Evolutionary conservation across 2,113 vertebrate species (phyloP).

Genomic region (Gasterosteus nipponicus): DNA sequence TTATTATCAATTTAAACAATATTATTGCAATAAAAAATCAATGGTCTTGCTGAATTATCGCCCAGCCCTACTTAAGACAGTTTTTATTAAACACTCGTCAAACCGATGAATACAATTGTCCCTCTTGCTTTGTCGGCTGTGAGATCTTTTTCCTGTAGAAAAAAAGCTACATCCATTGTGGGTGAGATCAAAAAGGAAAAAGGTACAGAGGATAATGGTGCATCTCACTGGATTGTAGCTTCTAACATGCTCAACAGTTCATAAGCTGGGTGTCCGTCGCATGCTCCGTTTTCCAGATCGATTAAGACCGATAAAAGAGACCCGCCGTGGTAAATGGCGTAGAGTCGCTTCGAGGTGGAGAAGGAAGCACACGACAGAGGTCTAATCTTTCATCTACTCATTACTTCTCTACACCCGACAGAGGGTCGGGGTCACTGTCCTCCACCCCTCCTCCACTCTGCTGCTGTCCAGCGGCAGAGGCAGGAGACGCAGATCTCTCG

Average conservation of each 20-base stretch:
- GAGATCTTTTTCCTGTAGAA: slow-evolving; percentile 12
- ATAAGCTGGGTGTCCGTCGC: slow-evolving; percentile 37
- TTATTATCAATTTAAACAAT: background rate
- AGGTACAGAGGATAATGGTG: slow-evolving; percentile 21
- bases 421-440: slow-evolving; percentile 12
- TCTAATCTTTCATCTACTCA: slow-evolving; percentile 25
- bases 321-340: background rate
- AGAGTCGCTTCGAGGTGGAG: background rate
- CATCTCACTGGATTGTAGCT: slow-evolving; percentile 31
- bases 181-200: slow-evolving; percentile 17
- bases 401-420: slow-evolving; percentile 37
- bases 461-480: slow-evolving; percentile 36
- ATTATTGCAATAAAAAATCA: background rate
- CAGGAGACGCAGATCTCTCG: slow-evolving; percentile 48
- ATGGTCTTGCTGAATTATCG: background rate
- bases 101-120: slow-evolving; percentile 14
- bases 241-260: slow-evolving; percentile 19
- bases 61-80: slow-evolving; percentile 6
- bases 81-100: slow-evolving; percentile 33
- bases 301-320: background rate
- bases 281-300: slow-evolving; percentile 43
- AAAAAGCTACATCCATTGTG: slow-evolving; percentile 15
- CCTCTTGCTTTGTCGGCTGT: slow-evolving; percentile 28
- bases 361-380: slow-evolving; percentile 56
- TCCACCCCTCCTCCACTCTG: slow-evolving; percentile 39